Evolutionary conservation across 2,888 invertebrate genomes (phyloP).

Genomic region (Diarsia brunnea): DNA sequence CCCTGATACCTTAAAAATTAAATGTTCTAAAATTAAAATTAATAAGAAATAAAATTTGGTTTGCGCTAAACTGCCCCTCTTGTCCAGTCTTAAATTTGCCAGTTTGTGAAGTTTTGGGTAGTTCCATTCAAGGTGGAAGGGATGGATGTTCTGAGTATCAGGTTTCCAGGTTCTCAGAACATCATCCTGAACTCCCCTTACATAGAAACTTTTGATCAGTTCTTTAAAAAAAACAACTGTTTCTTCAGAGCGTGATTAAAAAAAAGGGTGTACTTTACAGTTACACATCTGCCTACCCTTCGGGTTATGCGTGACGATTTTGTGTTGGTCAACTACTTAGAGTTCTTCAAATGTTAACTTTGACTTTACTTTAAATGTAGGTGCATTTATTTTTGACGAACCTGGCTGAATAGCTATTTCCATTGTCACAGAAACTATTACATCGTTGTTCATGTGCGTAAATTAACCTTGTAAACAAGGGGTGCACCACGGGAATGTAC

Average conservation of each 20-base stretch:
- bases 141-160: no score
- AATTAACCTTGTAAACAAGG: background rate
- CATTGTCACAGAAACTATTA: background rate
- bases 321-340: background rate
- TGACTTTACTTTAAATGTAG: background rate
- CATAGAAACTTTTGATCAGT: no score
- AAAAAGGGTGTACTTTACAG: background rate
- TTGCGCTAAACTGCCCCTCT: background rate
- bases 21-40: background rate
- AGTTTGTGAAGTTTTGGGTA: background rate
- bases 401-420: slow-evolving; percentile 4
- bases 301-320: background rate
- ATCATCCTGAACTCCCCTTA: no score
- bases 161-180: no score
- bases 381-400: background rate
- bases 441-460: background rate
- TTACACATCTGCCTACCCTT: background rate
- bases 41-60: background rate
- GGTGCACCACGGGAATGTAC: background rate
- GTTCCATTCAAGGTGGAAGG: no score
- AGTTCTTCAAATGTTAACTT: background rate
- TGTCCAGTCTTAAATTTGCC: background rate
- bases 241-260: no score
- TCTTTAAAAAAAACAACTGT: no score
- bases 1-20: slow-evolving; percentile 93